phyloP scores from a whole-genome alignment of 2,888 invertebrate genomes.

The Pteria penguin region DNA sequence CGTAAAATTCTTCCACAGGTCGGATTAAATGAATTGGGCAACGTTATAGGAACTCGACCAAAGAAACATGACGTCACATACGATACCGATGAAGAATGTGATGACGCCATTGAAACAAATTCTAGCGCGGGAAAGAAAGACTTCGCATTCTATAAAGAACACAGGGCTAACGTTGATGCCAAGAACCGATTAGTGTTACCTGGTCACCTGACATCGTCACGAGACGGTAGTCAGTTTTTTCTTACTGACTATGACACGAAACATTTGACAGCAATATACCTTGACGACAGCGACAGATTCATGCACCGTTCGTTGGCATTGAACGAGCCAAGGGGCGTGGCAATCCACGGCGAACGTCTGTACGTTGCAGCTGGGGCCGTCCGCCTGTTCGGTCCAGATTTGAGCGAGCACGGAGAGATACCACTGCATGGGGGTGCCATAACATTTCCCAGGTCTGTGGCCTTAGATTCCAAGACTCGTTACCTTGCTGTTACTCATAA shows the following conservation, averaged over 20 bases:
- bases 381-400: neutral
- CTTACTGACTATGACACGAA: constrained; percentile 24
- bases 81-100: constrained; percentile 19
- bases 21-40: neutral
- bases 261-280: neutral
- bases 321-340: constrained; percentile 8
- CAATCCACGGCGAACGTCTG: neutral
- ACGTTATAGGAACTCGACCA: too few species aligned
- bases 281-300: neutral
- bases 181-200: neutral
- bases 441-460: constrained; percentile 9
- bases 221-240: neutral
- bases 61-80: neutral
- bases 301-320: neutral
- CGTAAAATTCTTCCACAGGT: neutral
- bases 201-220: neutral
- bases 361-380: constrained; percentile 17
- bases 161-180: neutral
- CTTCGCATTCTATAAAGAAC: constrained; percentile 4
- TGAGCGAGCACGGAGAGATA: neutral
- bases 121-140: constrained; percentile 8
- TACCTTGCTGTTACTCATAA: constrained; percentile 28
- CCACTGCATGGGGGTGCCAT: constrained; percentile 1
- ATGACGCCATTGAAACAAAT: neutral
- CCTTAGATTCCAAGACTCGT: constrained; percentile 1